phyloP scores from a whole-genome alignment of 2,888 invertebrate species.

The Tridacna crocea region DNA sequence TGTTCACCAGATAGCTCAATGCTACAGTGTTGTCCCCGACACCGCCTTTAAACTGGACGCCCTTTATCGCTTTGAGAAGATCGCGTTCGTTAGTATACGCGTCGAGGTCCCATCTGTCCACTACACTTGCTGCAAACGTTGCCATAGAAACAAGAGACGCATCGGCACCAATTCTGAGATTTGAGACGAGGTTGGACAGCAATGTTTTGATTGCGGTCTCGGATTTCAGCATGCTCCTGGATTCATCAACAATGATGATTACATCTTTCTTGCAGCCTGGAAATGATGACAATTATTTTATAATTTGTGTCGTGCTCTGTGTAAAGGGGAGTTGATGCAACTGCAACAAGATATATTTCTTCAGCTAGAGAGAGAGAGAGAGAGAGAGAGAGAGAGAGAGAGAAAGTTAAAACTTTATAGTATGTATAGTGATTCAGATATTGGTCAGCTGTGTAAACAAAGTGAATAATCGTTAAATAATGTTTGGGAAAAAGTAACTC shows the following conservation, averaged over 20 bases:
- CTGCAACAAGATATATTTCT: too few relatives aligned
- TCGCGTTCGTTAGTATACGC: not conserved
- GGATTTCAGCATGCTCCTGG: not conserved
- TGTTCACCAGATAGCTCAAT: conserved; percentile 6
- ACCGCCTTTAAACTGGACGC: conserved; percentile 18
- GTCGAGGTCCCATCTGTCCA: conserved; percentile 19
- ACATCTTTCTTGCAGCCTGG: conserved; percentile 34
- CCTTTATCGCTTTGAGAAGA: conserved; percentile 14
- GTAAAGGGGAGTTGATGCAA: too few relatives aligned
- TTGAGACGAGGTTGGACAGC: not conserved
- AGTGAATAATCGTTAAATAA: too few relatives aligned
- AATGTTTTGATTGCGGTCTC: conserved; percentile 1
- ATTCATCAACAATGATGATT: conserved; percentile 33
- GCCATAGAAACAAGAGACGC: conserved; percentile 30
- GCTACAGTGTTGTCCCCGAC: conserved; percentile 12
- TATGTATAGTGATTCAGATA: too few relatives aligned
- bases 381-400: too few relatives aligned
- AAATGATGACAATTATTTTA: not conserved
- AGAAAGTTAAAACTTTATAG: too few relatives aligned
- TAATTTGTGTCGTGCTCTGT: too few relatives aligned
- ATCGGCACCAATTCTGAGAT: conserved; percentile 1
- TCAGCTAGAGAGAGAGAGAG: too few relatives aligned
- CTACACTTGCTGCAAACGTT: conserved; percentile 8
- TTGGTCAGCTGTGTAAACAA: too few relatives aligned
- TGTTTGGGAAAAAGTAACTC: too few relatives aligned